These are phyloP conservation scores for Chionis minor DNA, from an alignment of 2,113 vertebrate species.

Conservation along the genomic window DNA sequence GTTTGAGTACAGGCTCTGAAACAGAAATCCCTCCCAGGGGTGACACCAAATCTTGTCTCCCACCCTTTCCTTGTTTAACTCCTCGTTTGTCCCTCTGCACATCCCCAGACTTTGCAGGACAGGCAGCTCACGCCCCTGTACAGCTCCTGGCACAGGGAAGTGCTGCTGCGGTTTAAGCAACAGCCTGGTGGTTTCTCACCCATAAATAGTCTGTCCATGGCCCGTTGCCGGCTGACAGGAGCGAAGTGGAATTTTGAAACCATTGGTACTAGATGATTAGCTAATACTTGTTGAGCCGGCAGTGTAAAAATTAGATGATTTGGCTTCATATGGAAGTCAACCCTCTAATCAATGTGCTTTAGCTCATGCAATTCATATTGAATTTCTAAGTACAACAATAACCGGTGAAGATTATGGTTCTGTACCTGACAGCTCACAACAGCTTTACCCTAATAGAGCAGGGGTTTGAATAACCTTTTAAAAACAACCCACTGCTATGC, in stretches of 20 bases:
- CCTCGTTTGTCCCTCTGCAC: not conserved
- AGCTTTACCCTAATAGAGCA: not conserved
- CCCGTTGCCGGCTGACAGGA: not conserved
- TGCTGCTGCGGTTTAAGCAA: rapidly evolving
- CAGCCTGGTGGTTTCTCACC: not conserved
- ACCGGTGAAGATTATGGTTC: not conserved
- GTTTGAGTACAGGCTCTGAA: not conserved
- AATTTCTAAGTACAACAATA: not conserved
- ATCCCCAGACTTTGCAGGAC: not conserved
- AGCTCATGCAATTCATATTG: not conserved
- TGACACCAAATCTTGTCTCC: not conserved
- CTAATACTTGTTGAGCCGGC: not conserved
- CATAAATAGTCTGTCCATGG: too few relatives aligned
- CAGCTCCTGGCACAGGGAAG: not conserved
- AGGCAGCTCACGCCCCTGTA: not conserved
- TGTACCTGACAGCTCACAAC: not conserved
- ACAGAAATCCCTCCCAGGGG: not conserved
- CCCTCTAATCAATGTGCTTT: not conserved
- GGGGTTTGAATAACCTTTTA: not conserved
- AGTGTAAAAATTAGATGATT: not conserved
- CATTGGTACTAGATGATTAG: not conserved
- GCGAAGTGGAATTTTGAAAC: not conserved
- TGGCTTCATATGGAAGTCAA: not conserved
- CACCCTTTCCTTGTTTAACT: too few relatives aligned
- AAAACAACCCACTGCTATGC: not conserved